Percentiles rank a stretch among this genome's conserved stretches.
These are phyloP conservation scores for Sphenodon punctatus DNA, from an alignment of 2,797 vertebrate genomes.

Conservation along the genomic window DNA sequence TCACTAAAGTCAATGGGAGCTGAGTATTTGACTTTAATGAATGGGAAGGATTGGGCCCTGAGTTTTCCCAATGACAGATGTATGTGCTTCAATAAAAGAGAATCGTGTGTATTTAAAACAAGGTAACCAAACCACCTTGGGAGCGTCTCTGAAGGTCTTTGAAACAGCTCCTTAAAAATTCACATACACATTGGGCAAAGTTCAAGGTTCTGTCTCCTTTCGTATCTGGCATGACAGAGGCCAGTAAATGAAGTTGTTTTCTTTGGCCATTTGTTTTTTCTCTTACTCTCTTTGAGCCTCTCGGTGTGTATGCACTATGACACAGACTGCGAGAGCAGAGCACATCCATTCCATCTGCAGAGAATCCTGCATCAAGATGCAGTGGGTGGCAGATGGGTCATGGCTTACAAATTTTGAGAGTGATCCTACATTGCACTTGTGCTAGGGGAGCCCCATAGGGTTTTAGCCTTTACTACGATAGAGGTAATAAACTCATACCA, in stretches of 20 bases:
- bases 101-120: not conserved
- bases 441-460: not conserved
- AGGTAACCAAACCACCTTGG: not conserved
- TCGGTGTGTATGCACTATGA: not conserved
- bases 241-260: not conserved
- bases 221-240: not conserved
- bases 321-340: not conserved
- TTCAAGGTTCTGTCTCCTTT: not conserved
- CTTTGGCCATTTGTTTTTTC: not conserved
- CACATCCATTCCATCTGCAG: not conserved
- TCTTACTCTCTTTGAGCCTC: not conserved
- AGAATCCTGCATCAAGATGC: not conserved
- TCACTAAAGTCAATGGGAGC: no score
- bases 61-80: not conserved
- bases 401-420: no score
- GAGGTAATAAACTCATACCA: not conserved
- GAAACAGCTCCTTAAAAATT: not conserved
- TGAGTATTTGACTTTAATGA: no score
- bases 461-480: not conserved
- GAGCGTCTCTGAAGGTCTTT: not conserved
- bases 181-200: not conserved
- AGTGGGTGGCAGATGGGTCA: no score
- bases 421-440: not conserved
- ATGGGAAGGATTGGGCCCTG: no score
- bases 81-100: not conserved